Conservation (phyloP, 2,113 vertebrate genomes). For the Tetraodon nigroviridis region DNA sequence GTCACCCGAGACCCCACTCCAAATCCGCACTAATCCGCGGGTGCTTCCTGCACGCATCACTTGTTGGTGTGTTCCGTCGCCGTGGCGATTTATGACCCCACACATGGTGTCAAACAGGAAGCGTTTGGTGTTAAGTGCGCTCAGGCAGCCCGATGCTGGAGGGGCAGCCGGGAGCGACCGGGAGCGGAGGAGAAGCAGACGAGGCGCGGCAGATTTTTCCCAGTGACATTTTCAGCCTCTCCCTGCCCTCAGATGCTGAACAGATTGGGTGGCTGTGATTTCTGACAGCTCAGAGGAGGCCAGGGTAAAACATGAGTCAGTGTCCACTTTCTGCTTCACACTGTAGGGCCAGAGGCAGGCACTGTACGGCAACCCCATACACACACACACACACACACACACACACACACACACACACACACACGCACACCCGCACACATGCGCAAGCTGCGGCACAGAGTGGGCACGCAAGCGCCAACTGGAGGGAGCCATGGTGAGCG, state of each 20-base stretch:
- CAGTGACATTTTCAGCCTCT: conserved; percentile 39
- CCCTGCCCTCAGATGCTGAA: conserved; percentile 27
- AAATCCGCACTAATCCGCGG: conserved; percentile 58
- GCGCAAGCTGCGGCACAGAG: conserved; percentile 52
- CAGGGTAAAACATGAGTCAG: conserved; percentile 37
- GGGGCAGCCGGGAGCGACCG: background rate
- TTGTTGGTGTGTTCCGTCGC: conserved; percentile 48
- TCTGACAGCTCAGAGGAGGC: conserved; percentile 43
- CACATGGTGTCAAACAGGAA: conserved; percentile 63
- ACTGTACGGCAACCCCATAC: background rate
- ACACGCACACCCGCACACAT: conserved; percentile 25
- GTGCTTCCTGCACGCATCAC: conserved; percentile 59
- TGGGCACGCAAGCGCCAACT: conserved; percentile 68
- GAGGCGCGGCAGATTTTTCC: conserved; percentile 26
- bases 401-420: conserved; percentile 14
- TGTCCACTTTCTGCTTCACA: conserved; percentile 15
- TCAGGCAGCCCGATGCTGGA: background rate
- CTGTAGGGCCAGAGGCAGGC: conserved; percentile 51
- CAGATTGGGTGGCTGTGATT: conserved; percentile 49
- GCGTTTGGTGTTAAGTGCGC: conserved; percentile 25
- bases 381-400: too few species aligned
- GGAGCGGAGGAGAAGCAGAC: conserved; percentile 35
- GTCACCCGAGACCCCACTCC: conserved; percentile 8
- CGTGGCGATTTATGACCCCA: conserved; percentile 64
- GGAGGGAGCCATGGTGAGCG: conserved; percentile 60